Evolutionary conservation across 2,888 invertebrate species (phyloP).

Genomic region (Priapulus caudatus): DNA sequence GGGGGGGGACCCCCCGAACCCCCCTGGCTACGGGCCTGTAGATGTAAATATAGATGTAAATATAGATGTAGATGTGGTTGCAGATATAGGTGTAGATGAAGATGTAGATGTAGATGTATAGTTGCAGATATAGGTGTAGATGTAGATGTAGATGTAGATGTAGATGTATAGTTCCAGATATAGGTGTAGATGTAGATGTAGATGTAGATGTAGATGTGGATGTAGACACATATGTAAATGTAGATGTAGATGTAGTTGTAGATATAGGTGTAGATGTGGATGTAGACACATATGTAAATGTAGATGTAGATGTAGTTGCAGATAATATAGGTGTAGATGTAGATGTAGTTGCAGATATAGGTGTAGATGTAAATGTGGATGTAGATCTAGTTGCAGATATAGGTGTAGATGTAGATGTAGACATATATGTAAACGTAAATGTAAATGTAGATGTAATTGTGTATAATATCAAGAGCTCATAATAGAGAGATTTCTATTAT

Average conservation of each 20-base stretch:
- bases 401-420: constrained; percentile 3
- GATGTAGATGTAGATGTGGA: neutral
- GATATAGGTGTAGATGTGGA: constrained; percentile 3
- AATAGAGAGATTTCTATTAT: too few species aligned
- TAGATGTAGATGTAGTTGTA: constrained; percentile 1
- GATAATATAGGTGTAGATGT: constrained; percentile 3
- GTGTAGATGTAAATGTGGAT: constrained; percentile 3
- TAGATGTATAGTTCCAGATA: neutral
- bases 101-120: constrained; percentile 3
- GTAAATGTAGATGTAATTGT: too few species aligned
- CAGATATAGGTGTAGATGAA: constrained; percentile 1
- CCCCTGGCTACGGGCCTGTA: too few species aligned
- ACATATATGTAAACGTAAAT: neutral
- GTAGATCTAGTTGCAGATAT: neutral
- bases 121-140: constrained; percentile 1
- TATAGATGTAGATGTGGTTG: constrained; percentile 1
- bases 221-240: constrained; percentile 3
- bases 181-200: neutral
- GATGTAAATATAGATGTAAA: constrained; percentile 3
- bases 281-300: constrained; percentile 1
- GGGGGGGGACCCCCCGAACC: too few species aligned
- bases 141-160: constrained; percentile 3
- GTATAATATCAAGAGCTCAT: too few species aligned
- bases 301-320: constrained; percentile 1
- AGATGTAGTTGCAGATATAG: constrained; percentile 1